Evolutionary conservation across 2,113 vertebrate species (phyloP).

Genomic region (Probosciger aterrimus): DNA sequence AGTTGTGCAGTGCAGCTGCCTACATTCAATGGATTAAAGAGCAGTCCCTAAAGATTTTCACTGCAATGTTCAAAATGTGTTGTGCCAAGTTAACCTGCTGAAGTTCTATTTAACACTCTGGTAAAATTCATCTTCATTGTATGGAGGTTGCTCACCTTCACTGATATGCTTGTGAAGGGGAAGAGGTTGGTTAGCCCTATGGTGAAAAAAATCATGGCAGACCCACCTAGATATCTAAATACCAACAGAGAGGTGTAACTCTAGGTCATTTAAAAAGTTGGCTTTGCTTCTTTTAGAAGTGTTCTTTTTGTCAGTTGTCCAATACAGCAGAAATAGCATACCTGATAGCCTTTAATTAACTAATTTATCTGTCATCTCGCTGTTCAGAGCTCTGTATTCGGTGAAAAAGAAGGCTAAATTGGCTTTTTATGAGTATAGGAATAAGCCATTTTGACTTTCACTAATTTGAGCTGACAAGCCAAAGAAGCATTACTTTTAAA

Average conservation of each 20-base stretch:
- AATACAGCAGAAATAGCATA: neutral
- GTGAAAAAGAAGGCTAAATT: conserved; percentile 54
- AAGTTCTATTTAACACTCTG: neutral
- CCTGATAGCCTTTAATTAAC: conserved; percentile 36
- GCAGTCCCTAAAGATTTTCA: neutral
- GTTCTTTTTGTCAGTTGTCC: neutral
- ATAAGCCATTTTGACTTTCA: conserved; percentile 31
- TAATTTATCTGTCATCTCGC: conserved; percentile 25
- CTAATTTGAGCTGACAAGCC: conserved; percentile 60
- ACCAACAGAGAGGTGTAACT: neutral
- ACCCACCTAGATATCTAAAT: neutral
- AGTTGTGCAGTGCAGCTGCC: neutral
- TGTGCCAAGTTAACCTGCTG: neutral
- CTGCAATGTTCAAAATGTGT: neutral
- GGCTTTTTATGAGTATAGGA: conserved; percentile 33
- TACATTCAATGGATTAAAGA: neutral
- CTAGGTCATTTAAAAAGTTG: neutral
- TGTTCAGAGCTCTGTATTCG: conserved; percentile 34
- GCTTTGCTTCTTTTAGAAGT: neutral
- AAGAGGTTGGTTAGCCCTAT: neutral
- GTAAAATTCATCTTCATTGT: neutral
- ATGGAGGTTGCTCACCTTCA: neutral
- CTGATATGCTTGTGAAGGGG: neutral
- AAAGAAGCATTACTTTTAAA: conserved; percentile 66
- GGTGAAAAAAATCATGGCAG: neutral